Percentiles rank a stretch among this genome's conserved stretches.
Conservation (phyloP, 2,113 vertebrate genomes). For the Zeus faber region DNA sequence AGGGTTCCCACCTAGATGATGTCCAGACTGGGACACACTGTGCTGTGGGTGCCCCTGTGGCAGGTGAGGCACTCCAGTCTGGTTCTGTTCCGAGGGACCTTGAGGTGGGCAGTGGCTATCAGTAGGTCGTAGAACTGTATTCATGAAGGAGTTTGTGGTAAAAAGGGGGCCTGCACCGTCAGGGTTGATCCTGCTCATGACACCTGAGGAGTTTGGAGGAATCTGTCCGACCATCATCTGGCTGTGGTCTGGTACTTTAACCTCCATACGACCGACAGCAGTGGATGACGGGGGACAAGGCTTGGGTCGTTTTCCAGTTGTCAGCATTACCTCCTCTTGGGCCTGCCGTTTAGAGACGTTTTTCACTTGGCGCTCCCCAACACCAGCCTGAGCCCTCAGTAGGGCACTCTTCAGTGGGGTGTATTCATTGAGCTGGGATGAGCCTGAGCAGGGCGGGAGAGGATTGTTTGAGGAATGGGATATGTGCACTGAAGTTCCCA, state of each 20-base stretch:
- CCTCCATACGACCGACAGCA: slow-evolving; percentile 77
- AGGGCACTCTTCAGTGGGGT: slow-evolving; percentile 75
- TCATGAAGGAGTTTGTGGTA: slow-evolving; percentile 83
- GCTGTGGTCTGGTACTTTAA: slow-evolving; percentile 82
- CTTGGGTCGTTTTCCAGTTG: slow-evolving; percentile 87
- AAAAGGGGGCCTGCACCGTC: slow-evolving; percentile 83
- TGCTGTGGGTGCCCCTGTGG: slow-evolving; percentile 83
- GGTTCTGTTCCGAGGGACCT: slow-evolving; percentile 80
- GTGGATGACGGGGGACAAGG: slow-evolving; percentile 72
- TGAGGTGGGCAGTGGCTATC: slow-evolving; percentile 86
- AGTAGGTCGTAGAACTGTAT: slow-evolving; percentile 73
- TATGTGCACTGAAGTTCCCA: slow-evolving; percentile 68
- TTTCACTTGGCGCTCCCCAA: slow-evolving; percentile 80
- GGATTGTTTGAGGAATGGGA: slow-evolving; percentile 76
- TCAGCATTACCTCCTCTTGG: slow-evolving; percentile 86
- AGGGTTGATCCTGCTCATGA: slow-evolving; percentile 74
- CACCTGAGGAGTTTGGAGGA: slow-evolving; percentile 77
- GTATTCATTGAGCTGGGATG: slow-evolving; percentile 80
- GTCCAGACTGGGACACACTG: slow-evolving; percentile 72
- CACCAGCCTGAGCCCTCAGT: slow-evolving; percentile 76
- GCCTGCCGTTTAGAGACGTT: slow-evolving; percentile 87
- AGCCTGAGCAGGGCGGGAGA: slow-evolving; percentile 74
- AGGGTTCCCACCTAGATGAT: slow-evolving; percentile 83
- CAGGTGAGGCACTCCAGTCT: slow-evolving; percentile 78
- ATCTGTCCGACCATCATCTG: slow-evolving; percentile 85